Conservation (phyloP, 2,888 invertebrate species). For the Xiphydria camelus region DNA sequence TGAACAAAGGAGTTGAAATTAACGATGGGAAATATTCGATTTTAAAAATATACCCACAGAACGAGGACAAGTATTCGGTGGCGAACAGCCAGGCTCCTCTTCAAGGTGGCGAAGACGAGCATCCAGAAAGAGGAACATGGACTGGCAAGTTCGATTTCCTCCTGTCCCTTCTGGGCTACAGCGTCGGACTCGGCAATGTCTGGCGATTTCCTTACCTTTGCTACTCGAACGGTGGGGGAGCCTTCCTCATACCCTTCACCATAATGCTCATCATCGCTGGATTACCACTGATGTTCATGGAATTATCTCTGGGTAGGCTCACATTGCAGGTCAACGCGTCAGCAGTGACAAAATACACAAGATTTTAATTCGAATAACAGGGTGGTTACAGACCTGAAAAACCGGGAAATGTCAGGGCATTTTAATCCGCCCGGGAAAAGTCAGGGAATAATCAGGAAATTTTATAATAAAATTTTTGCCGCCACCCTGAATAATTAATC, state of each 20-base stretch:
- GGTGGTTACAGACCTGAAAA: too few relatives aligned
- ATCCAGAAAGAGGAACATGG: conserved; percentile 72
- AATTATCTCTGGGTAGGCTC: conserved; percentile 70
- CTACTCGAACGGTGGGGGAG: conserved; percentile 78
- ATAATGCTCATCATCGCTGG: conserved; percentile 80
- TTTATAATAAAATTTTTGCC: too few relatives aligned
- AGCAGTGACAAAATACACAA: too few relatives aligned
- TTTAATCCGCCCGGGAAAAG: too few relatives aligned
- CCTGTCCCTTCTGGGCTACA: conserved; percentile 71
- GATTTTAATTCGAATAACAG: too few relatives aligned
- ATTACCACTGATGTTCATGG: conserved; percentile 82
- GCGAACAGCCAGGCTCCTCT: conserved; percentile 60
- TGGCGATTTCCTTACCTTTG: conserved; percentile 78
- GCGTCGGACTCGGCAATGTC: conserved; percentile 75
- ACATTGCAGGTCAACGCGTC: too few relatives aligned
- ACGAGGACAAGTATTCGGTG: conserved; percentile 58
- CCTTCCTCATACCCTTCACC: conserved; percentile 82
- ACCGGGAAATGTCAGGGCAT: too few relatives aligned
- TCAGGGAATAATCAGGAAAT: too few relatives aligned
- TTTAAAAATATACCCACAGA: too few relatives aligned
- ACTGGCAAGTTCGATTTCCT: conserved; percentile 76
- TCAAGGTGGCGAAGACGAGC: conserved; percentile 51
- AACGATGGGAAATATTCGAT: too few relatives aligned
- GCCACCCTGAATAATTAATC: too few relatives aligned
- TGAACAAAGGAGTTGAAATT: too few relatives aligned